phyloP scores from a whole-genome alignment of 2,797 vertebrate genomes.

The Spheniscus humboldti region DNA sequence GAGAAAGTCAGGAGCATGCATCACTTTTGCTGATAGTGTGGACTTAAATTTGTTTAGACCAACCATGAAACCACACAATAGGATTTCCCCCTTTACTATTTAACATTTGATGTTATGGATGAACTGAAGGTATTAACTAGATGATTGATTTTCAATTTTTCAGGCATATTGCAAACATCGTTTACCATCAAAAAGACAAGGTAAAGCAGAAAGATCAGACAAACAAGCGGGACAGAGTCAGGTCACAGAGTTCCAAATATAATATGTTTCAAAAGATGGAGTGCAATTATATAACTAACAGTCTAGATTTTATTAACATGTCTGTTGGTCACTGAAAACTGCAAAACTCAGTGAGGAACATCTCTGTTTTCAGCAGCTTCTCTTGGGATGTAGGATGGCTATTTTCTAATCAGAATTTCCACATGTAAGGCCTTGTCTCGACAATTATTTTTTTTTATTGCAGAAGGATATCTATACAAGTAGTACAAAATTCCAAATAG shows the following conservation, averaged over 20 bases:
- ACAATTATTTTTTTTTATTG: neutral
- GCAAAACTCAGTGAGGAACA: neutral
- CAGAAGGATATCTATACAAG: neutral
- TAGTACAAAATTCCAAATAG: neutral
- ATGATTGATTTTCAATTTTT: neutral
- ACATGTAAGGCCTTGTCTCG: neutral
- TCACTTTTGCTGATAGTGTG: neutral
- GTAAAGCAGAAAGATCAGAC: neutral
- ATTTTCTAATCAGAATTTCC: neutral
- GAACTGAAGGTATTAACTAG: neutral
- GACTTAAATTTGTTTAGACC: neutral
- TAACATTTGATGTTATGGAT: neutral
- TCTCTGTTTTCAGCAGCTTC: neutral
- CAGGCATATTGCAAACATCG: neutral
- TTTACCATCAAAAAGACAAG: neutral
- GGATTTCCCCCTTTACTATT: neutral
- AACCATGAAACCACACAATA: neutral
- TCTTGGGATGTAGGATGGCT: neutral
- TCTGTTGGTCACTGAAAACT: neutral
- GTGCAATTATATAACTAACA: neutral
- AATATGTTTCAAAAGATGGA: neutral
- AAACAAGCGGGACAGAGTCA: neutral
- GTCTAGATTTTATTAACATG: neutral
- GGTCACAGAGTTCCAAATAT: neutral
- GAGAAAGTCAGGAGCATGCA: neutral